Percentiles rank a stretch among this genome's conserved stretches.
These are phyloP conservation scores for Kradibia gibbosae DNA, from an alignment of 1,140 invertebrate genomes.

Conservation along the genomic window DNA sequence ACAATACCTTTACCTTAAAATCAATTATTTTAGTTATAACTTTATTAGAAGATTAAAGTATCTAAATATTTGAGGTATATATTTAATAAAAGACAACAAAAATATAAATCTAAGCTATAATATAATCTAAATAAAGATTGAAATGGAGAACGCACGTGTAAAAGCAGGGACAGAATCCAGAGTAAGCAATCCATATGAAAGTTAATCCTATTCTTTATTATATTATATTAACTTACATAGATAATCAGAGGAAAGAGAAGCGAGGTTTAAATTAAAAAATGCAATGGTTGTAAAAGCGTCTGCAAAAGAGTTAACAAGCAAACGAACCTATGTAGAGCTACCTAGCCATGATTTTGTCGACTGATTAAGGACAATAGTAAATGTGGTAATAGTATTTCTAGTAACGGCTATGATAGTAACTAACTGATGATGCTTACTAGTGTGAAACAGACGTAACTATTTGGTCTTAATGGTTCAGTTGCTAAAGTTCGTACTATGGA, in stretches of 20 bases:
- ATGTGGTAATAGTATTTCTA: slow-evolving; percentile 61
- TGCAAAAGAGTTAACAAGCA: neutral
- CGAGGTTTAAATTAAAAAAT: neutral
- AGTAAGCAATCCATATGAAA: slow-evolving; percentile 7
- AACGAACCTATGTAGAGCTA: slow-evolving; percentile 70
- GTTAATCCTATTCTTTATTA: neutral
- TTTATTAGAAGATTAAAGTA: too few relatives aligned
- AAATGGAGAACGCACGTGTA: neutral
- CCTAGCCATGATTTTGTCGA: slow-evolving; percentile 71
- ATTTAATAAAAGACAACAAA: too few relatives aligned
- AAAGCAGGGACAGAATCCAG: slow-evolving; percentile 14
- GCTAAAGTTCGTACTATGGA: slow-evolving; percentile 59
- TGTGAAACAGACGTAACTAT: slow-evolving; percentile 45
- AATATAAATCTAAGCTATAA: neutral
- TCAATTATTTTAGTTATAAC: too few relatives aligned
- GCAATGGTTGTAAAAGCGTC: neutral
- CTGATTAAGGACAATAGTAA: slow-evolving; percentile 66
- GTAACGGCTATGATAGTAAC: slow-evolving; percentile 45
- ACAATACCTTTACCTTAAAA: too few relatives aligned
- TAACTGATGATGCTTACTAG: slow-evolving; percentile 53
- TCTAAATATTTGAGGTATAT: too few relatives aligned
- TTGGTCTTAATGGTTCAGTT: slow-evolving; percentile 46
- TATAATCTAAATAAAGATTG: neutral
- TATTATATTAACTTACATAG: too few relatives aligned
- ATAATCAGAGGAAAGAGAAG: too few relatives aligned